Base-by-base conservation (phyloP, 53 echinoderm and acorn worm genomes). In the Arbacia lixula region DNA sequence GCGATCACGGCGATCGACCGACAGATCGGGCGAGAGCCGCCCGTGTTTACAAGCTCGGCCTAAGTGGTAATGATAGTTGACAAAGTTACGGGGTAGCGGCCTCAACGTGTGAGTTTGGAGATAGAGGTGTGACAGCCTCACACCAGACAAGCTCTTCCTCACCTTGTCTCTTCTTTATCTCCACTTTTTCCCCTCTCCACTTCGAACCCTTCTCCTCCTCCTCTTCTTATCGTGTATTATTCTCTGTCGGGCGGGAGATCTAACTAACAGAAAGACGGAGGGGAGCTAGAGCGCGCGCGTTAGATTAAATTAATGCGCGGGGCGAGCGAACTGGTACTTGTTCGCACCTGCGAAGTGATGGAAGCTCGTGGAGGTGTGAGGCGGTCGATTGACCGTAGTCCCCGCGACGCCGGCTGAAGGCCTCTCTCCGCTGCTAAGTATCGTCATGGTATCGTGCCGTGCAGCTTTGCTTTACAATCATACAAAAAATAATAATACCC, bases 251-350 rank as follows among this genome's bases (percentile, higher is more conserved):
- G n/a, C n/a, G n/a, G n/a, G n/a, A n/a, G n/a, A n/a, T n/a, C n/a
- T n/a, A n/a, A n/a, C n/a, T n/a, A n/a, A n/a, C n/a, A n/a, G n/a
- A n/a, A n/a, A n/a, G n/a, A n/a, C n/a, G n/a, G 46, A 14, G 53
- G 3, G 31, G 74, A 32, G 34, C n/a, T 20, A 74, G 46, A 30
- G 53, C 51, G 14, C 43, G 50, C 25, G 36, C 14, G 56, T 36
- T 58, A 77, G 77, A 77, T 77, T 77, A 58, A 77, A 77, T 77
- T 77, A 77, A 77, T 77, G 77, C 77, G 58, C 58, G 37, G 36
- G 77, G 77, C 38, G 77, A 36, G 56, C 33, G 21, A 38, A 58
- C 77, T 54, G 58, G 77, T 77, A 77, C 36, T 58, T 19, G 77
- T 77, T 77, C 20, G 40, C 77, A 77, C 77, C 77, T 58, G 38